Evolutionary conservation across 1,140 invertebrate species (phyloP).

Genomic region (Drosophila murphyi): DNA sequence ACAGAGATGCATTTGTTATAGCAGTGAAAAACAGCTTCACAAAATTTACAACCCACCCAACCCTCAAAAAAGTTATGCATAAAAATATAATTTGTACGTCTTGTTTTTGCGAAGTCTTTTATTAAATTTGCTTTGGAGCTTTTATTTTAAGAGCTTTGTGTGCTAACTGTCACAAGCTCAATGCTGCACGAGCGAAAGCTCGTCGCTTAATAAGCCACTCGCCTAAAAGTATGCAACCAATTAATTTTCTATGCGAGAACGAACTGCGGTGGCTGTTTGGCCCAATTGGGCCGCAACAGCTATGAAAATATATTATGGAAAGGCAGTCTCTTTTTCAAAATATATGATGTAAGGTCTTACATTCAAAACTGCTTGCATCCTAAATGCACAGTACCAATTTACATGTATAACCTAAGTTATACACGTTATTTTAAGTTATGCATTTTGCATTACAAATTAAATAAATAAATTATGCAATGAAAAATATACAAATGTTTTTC

Average conservation of each 20-base stretch:
- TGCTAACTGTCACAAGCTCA: constrained; percentile 1
- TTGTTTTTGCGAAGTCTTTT: neutral
- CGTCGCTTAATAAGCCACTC: neutral
- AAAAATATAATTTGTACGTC: neutral
- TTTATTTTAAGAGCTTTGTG: neutral
- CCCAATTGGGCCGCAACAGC: neutral
- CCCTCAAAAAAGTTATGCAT: neutral
- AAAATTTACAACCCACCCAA: too few species aligned
- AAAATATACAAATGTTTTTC: too few species aligned
- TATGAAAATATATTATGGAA: too few species aligned
- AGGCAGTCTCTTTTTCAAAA: too few species aligned
- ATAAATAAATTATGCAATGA: too few species aligned
- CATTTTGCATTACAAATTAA: too few species aligned
- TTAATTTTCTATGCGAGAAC: neutral
- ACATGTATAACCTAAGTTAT: too few species aligned
- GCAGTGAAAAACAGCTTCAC: too few species aligned
- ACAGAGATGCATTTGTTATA: neutral
- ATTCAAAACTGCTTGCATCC: too few species aligned
- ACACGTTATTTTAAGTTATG: too few species aligned
- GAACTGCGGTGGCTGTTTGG: neutral
- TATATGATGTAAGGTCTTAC: too few species aligned
- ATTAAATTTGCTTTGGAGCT: neutral
- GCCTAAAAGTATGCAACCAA: neutral
- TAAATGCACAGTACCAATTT: too few species aligned
- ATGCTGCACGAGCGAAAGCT: neutral